Base-by-base conservation (phyloP, 1,140 invertebrate genomes). In the Leptestheria dahalacensis region DNA sequence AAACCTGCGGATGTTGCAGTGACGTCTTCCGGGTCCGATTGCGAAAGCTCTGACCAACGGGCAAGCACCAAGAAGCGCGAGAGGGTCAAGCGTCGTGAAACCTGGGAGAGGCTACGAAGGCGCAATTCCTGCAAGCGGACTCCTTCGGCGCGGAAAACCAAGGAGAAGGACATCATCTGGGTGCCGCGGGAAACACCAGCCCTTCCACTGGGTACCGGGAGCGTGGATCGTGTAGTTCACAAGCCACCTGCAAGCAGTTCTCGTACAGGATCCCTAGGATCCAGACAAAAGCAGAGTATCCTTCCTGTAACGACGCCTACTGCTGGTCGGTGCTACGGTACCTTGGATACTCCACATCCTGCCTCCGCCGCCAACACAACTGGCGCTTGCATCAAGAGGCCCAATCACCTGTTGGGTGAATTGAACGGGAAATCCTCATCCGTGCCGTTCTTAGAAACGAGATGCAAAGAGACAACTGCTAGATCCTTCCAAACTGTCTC, bases 61-160 rank as follows among this genome's bases (percentile, higher is more conserved):
- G 33, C 33, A 9, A 41, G 33, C 1, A 6, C 23, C 24, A 55
- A 55, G 53, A 60, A 52, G 23, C 11, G 26, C 15, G 48, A 52
- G 6, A 60, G 51, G 28, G 20, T 60, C 25, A 24, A 49, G 9
- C 58, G 58, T 3, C 49, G 26, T 20, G 58, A 60, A 20, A 60
- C 58, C 4, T 62, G 61, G 61, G 54, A 62, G 28, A 57, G 50
- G 24, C 23, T 62, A 11, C 53, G 61, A 33, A 11, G 61, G 47
- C 29, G 61, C 26, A 54, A 62, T 29, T 62, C 61, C 24, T 57
- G 54, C 29, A 62, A 58, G 48, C 51, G 60, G 6, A 47, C 41
- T 25, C 33, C 52, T 0, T 48, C 50, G 15, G n/a, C n/a, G n/a
- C n/a, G n/a, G n/a, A n/a, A n/a, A n/a, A n/a, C n/a, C 33, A 41